Evolutionary conservation across 2,888 invertebrate genomes (phyloP).

Genomic region (Andricus quercusramuli): DNA sequence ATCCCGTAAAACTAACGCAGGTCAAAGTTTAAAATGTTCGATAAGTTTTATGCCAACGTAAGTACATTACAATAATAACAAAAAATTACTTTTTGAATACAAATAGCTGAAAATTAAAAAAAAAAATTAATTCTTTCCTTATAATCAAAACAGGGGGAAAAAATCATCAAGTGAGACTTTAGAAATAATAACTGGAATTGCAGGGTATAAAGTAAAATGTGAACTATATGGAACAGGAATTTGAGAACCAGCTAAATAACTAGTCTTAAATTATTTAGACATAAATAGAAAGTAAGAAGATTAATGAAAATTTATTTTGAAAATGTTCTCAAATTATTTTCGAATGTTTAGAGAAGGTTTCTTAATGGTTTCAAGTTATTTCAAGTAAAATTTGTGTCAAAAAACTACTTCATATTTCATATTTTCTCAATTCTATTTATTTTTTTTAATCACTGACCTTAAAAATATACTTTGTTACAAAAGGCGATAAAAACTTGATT

Average conservation of each 20-base stretch:
- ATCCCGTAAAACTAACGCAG: background rate
- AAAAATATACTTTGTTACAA: too few relatives aligned
- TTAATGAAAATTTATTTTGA: too few relatives aligned
- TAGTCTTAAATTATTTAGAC: background rate
- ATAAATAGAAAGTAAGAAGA: background rate
- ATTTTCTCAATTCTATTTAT: too few relatives aligned
- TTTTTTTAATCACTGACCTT: too few relatives aligned
- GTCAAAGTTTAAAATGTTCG: background rate
- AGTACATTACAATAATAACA: background rate
- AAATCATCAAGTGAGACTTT: background rate
- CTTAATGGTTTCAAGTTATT: too few relatives aligned
- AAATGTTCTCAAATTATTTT: too few relatives aligned
- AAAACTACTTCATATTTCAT: too few relatives aligned
- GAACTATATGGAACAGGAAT: background rate
- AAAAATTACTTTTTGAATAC: background rate
- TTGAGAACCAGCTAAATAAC: background rate
- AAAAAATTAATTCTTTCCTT: background rate
- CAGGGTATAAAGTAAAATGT: slow-evolving; percentile 5
- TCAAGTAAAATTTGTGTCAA: too few relatives aligned
- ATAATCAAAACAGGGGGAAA: background rate
- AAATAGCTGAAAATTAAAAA: background rate
- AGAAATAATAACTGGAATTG: background rate
- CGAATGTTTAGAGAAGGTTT: too few relatives aligned
- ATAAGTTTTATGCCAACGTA: slow-evolving; percentile 6
- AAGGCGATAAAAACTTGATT: background rate